Percentiles rank a stretch among this genome's conserved stretches.
Evolutionary conservation across 2,888 invertebrate genomes (phyloP).

Genomic region (Drosophila nigritarsus): DNA sequence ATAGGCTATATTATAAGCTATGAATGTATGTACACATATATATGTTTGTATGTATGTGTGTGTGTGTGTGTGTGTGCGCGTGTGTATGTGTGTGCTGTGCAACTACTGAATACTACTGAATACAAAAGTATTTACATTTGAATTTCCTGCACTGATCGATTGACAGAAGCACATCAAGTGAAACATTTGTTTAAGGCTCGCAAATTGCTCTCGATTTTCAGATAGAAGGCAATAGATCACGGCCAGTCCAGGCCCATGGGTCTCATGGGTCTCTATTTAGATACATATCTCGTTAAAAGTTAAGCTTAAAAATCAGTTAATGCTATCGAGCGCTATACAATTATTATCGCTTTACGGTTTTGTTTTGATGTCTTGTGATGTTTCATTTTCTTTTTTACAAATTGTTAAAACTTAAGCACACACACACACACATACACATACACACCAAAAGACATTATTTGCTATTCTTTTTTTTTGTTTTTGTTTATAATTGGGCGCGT

Average conservation of each 20-base stretch:
- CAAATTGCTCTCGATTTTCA: slow-evolving; percentile 30
- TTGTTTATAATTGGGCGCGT: slow-evolving; percentile 14
- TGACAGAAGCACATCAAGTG: slow-evolving; percentile 11
- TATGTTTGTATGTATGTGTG: background rate
- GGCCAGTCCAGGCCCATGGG: background rate
- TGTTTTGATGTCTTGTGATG: slow-evolving; percentile 26
- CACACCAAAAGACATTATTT: background rate
- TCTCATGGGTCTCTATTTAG: background rate
- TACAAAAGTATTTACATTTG: slow-evolving; percentile 22
- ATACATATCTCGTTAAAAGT: background rate
- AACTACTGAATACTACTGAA: slow-evolving; percentile 4
- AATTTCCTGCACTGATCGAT: background rate
- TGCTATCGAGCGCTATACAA: slow-evolving; percentile 17
- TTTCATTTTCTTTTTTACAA: slow-evolving; percentile 2
- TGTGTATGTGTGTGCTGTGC: background rate
- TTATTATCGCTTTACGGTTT: slow-evolving; percentile 15
- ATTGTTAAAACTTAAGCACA: slow-evolving; percentile 1
- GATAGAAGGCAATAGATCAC: slow-evolving; percentile 14
- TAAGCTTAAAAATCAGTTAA: slow-evolving; percentile 8
- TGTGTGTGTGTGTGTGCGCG: background rate
- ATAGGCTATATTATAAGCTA: slow-evolving; percentile 34
- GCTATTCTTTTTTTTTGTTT: background rate
- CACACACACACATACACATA: background rate
- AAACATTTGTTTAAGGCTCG: slow-evolving; percentile 27
- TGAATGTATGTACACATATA: slow-evolving; percentile 13